Conservation (phyloP, 2,113 vertebrate genomes). For the Hipposideros armiger region DNA sequence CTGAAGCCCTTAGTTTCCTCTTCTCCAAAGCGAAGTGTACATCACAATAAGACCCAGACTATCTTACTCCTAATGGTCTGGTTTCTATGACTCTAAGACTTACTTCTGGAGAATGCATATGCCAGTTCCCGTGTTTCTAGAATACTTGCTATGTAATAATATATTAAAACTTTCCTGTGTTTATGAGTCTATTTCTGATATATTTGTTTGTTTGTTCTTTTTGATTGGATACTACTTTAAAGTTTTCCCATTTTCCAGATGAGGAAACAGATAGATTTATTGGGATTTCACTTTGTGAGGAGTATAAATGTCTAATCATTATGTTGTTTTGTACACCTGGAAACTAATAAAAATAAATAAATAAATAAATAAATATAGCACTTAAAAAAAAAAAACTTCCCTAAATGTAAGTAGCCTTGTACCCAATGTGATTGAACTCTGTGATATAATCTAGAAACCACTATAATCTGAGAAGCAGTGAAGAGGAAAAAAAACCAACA, state of each 20-base stretch:
- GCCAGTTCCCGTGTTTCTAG: not conserved
- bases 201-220: too few species aligned
- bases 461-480: not conserved
- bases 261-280: too few species aligned
- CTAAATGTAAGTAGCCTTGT: not conserved
- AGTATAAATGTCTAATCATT: too few species aligned
- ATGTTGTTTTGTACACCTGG: too few species aligned
- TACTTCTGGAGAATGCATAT: not conserved
- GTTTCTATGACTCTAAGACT: not conserved
- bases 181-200: too few species aligned
- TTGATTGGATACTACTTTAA: too few species aligned
- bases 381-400: too few species aligned
- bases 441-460: conserved; percentile 14
- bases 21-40: not conserved
- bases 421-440: not conserved
- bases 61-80: not conserved
- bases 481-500: not conserved
- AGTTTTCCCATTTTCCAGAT: too few species aligned
- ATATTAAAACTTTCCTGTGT: not conserved
- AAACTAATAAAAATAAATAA: too few species aligned
- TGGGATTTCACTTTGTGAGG: too few species aligned
- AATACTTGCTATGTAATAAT: not conserved
- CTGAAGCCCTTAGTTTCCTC: not conserved
- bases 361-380: too few species aligned
- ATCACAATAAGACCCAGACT: too few species aligned